Evolutionary conservation across 2,888 invertebrate species (phyloP).

Genomic region (Eilema griseolum): DNA sequence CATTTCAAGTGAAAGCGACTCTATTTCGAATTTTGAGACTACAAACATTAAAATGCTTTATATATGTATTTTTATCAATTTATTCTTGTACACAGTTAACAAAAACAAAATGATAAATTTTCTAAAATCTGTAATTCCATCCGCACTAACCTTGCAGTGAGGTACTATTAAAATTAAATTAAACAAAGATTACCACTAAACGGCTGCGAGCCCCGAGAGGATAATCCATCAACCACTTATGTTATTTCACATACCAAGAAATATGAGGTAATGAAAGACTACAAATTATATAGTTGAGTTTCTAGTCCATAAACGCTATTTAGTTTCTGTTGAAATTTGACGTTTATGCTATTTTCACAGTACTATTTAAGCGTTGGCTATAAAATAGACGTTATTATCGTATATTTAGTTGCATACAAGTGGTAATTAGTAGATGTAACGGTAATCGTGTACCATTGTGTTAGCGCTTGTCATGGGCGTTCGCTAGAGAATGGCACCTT

Average conservation of each 20-base stretch:
- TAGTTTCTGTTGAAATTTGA: slow-evolving; percentile 51
- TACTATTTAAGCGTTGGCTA: slow-evolving; percentile 31
- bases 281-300: slow-evolving; percentile 62
- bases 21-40: too few species aligned
- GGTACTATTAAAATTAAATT: slow-evolving; percentile 80
- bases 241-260: slow-evolving; percentile 62
- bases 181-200: slow-evolving; percentile 77
- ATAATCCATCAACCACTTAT: slow-evolving; percentile 72
- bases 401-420: slow-evolving; percentile 29
- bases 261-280: slow-evolving; percentile 75
- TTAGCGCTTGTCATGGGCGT: not conserved
- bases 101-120: not conserved
- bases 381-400: slow-evolving; percentile 37
- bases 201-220: slow-evolving; percentile 54
- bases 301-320: slow-evolving; percentile 57
- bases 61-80: too few species aligned
- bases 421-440: slow-evolving; percentile 27
- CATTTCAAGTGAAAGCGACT: too few species aligned
- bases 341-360: slow-evolving; percentile 50
- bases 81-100: too few species aligned
- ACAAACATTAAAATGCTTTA: too few species aligned
- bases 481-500: not conserved
- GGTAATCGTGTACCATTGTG: not conserved
- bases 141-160: slow-evolving; percentile 61
- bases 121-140: slow-evolving; percentile 40